Conservation (phyloP, 2,888 invertebrate species). For the Graphium colonna region DNA sequence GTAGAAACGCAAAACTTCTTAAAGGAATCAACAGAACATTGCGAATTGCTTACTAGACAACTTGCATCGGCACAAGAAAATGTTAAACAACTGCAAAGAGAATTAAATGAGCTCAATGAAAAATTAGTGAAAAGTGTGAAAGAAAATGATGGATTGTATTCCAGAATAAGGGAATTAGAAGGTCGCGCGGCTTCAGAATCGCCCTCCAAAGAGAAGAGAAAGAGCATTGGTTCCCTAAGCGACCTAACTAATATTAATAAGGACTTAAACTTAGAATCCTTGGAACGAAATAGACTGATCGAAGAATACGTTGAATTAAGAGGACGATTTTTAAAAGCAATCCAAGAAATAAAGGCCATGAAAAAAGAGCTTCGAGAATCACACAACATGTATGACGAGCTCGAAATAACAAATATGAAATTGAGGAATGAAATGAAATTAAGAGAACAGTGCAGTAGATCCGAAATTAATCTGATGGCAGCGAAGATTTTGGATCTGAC, state of each 20-base stretch:
- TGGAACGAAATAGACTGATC: slow-evolving; percentile 87
- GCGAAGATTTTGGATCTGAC: slow-evolving; percentile 92
- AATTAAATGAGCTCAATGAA: slow-evolving; percentile 84
- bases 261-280: slow-evolving; percentile 85
- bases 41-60: slow-evolving; percentile 83
- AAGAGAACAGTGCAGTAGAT: slow-evolving; percentile 82
- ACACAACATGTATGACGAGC: slow-evolving; percentile 88
- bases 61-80: slow-evolving; percentile 82
- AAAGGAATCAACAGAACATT: slow-evolving; percentile 84
- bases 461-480: slow-evolving; percentile 89
- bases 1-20: slow-evolving; percentile 84
- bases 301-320: slow-evolving; percentile 90
- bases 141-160: slow-evolving; percentile 87
- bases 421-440: slow-evolving; percentile 86
- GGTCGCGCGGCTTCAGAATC: slow-evolving; percentile 74
- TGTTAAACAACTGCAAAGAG: slow-evolving; percentile 84
- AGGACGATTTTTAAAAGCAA: slow-evolving; percentile 89
- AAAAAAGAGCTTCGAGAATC: slow-evolving; percentile 89
- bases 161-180: slow-evolving; percentile 86
- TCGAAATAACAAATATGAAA: slow-evolving; percentile 89
- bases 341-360: slow-evolving; percentile 90
- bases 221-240: slow-evolving; percentile 88
- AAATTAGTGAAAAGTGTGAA: slow-evolving; percentile 84
- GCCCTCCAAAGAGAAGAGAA: slow-evolving; percentile 79
- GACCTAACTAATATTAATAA: slow-evolving; percentile 90